Percentiles rank a stretch among this genome's conserved stretches.
Evolutionary conservation across 2,797 vertebrate genomes (phyloP).

Genomic region (Macropodus opercularis): DNA sequence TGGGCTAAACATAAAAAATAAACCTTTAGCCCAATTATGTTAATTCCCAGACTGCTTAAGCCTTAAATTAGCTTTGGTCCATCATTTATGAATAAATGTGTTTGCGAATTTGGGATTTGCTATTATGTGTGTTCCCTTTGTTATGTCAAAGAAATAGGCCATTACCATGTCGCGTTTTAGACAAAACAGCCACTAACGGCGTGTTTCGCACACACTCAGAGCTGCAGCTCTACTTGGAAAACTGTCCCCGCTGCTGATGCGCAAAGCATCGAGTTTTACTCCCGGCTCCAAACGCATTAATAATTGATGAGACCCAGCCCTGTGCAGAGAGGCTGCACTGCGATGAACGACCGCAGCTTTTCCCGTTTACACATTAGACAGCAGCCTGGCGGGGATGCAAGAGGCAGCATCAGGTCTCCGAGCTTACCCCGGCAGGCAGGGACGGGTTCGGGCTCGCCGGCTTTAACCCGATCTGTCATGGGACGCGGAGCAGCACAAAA

Average conservation of each 20-base stretch:
- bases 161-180: too few species aligned
- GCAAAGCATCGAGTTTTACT: not conserved
- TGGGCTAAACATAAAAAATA: too few species aligned
- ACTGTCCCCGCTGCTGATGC: not conserved
- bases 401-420: not conserved
- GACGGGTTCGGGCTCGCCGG: not conserved
- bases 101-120: too few species aligned
- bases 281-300: not conserved
- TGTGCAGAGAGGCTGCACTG: conserved; percentile 12
- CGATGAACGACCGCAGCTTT: not conserved
- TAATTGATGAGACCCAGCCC: conserved; percentile 11
- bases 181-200: too few species aligned
- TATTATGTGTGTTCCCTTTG: too few species aligned
- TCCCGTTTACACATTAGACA: conserved; percentile 34
- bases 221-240: not conserved
- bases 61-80: too few species aligned
- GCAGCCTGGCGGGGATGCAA: conserved; percentile 4
- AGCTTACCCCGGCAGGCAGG: not conserved
- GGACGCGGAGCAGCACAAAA: not conserved
- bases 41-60: too few species aligned
- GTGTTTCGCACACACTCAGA: too few species aligned
- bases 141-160: too few species aligned
- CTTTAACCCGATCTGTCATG: not conserved
- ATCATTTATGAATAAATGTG: too few species aligned
- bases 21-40: too few species aligned